Evolutionary conservation across 2,797 vertebrate species (phyloP), one percentile per base, ranked within the genome.

Genomic region (Siniperca undulata): DNA sequence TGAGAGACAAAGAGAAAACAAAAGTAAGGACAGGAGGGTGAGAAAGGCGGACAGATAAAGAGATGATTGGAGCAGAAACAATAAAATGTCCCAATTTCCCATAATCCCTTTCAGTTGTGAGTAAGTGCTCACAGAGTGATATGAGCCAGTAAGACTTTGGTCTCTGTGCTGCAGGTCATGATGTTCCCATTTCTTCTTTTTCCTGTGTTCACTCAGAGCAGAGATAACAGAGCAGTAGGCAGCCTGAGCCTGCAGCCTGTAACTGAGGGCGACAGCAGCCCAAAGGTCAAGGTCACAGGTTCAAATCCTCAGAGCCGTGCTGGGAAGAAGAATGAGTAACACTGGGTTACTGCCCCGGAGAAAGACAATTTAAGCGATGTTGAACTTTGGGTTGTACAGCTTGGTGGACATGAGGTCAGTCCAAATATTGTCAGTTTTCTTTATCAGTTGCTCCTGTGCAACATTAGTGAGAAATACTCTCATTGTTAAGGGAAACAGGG

Each of bases 71-170:
- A 74, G 67, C 78, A 82, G 72, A 86, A 86, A 91, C 82, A 85
- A 88, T 83, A 59, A 84, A 88, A 90, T 72, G 75, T 61, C 71
- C 77, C 78, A 85, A 59, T 88, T 90, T 90, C 88, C 85, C 90
- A 87, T 83, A 91, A 92, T 91, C 85, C 89, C 67, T 87, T 84
- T 80, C 89, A 89, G 76, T 78, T 75, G 78, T 81, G 84, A 80
- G 86, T 75, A 80, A 82, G 82, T 79, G 75, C 83, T 76, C 77
- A 24, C 56, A 38, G 83, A 86, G 66, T 56, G 82, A 80, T 83
- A 67, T 38, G 60, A 86, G 83, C 83, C 86, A 78, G 52, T 78
- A 62, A 78, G 84, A 80, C 82, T 74, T 52, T 36, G 73, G 77
- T 81, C 40, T 64, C 61, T 16, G 58, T 20, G 30, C 87, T 73